Conservation (phyloP, 2,888 invertebrate genomes). For the Megaustenia siamemsis region DNA sequence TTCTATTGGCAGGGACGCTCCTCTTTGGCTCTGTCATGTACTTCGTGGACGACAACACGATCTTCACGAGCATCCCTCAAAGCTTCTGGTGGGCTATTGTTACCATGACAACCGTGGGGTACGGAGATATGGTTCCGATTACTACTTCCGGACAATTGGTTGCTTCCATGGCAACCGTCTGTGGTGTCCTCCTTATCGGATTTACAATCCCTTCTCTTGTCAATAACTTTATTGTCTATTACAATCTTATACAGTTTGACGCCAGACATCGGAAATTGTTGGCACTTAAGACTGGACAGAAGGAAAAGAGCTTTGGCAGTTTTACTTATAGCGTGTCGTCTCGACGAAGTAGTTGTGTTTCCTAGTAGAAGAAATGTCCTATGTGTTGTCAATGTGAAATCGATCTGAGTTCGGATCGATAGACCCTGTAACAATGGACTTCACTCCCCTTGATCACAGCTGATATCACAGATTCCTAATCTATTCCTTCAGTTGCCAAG, state of each 20-base stretch:
- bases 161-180: slow-evolving; percentile 71
- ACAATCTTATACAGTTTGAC: slow-evolving; percentile 70
- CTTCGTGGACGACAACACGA: slow-evolving; percentile 69
- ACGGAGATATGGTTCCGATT: slow-evolving; percentile 74
- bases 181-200: slow-evolving; percentile 73
- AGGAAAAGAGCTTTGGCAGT: too few species aligned
- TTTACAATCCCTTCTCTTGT: slow-evolving; percentile 76
- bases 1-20: slow-evolving; percentile 75
- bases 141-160: slow-evolving; percentile 70
- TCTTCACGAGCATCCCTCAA: slow-evolving; percentile 71
- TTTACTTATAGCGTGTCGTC: too few species aligned
- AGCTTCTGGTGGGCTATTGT: slow-evolving; percentile 77
- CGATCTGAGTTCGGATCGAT: too few species aligned
- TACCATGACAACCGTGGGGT: slow-evolving; percentile 78
- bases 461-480: too few species aligned
- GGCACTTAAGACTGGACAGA: too few species aligned
- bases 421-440: too few species aligned
- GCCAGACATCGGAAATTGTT: slow-evolving; percentile 52
- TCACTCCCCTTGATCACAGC: too few species aligned
- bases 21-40: slow-evolving; percentile 75
- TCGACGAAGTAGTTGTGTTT: too few species aligned
- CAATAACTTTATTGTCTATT: slow-evolving; percentile 76
- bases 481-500: too few species aligned
- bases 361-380: too few species aligned
- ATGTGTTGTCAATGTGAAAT: too few species aligned